Percentiles rank a stretch among this genome's conserved stretches.
Evolutionary conservation across 2,113 vertebrate species (phyloP).

Genomic region (Hypocryptadius cinnamomeus): DNA sequence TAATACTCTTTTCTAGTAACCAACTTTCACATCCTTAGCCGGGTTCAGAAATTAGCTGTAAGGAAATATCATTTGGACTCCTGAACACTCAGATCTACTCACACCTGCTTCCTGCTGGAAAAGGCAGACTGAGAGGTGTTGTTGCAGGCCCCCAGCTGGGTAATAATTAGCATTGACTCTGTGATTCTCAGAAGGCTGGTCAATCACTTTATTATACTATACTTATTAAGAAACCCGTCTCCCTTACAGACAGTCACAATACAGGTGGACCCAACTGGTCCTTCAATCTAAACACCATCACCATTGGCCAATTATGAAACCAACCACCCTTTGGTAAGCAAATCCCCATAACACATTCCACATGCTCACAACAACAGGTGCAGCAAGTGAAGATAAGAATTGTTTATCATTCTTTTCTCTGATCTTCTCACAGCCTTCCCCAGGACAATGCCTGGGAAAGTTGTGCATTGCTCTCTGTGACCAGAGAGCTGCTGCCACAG

Average conservation of each 20-base stretch:
- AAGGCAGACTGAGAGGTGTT: neutral
- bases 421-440: neutral
- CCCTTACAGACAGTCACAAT: neutral
- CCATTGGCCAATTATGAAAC: neutral
- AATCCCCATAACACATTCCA: neutral
- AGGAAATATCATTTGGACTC: neutral
- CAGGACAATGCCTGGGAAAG: neutral
- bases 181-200: neutral
- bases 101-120: accelerated
- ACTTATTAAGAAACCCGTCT: neutral
- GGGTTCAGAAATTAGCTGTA: neutral
- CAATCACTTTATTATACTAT: neutral
- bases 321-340: neutral
- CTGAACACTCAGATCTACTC: neutral
- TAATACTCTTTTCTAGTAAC: neutral
- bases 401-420: neutral
- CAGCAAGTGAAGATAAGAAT: neutral
- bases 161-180: neutral
- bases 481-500: neutral
- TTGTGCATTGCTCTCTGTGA: neutral
- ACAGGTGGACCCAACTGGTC: neutral
- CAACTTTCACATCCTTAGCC: neutral
- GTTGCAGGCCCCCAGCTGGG: neutral
- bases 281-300: neutral
- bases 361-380: neutral